phyloP scores from a whole-genome alignment of 2,888 invertebrate genomes.

The Cephus nigrinus region DNA sequence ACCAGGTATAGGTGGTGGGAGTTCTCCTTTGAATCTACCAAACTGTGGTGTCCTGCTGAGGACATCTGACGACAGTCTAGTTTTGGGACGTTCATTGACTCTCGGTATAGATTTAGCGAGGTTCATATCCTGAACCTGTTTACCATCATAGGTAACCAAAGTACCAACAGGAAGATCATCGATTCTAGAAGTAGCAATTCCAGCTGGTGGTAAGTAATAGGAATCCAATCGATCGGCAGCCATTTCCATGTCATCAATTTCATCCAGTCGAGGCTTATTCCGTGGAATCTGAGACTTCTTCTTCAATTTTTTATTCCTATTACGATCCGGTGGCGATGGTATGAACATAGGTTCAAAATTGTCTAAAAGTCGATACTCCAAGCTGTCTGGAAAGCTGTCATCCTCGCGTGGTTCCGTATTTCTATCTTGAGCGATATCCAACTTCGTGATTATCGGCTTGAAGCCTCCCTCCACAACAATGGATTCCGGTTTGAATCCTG shows the following conservation, averaged over 20 bases:
- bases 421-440: constrained; percentile 16
- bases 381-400: constrained; percentile 60
- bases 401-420: constrained; percentile 57
- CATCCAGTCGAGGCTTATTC: constrained; percentile 38
- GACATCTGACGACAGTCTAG: constrained; percentile 70
- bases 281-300: constrained; percentile 25
- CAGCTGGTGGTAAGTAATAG: constrained; percentile 77
- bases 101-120: constrained; percentile 69
- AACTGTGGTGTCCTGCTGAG: constrained; percentile 79
- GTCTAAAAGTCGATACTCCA: constrained; percentile 69
- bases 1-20: constrained; percentile 72
- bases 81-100: constrained; percentile 28
- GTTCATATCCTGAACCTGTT: constrained; percentile 75
- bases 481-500: constrained; percentile 83
- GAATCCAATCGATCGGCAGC: constrained; percentile 79
- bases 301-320: constrained; percentile 54
- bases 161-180: constrained; percentile 67
- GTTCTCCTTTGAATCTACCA: constrained; percentile 79
- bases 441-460: constrained; percentile 78
- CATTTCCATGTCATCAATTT: constrained; percentile 73
- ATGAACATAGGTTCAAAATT: constrained; percentile 85
- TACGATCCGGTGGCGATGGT: constrained; percentile 78
- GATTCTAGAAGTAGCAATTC: constrained; percentile 7
- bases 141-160: constrained; percentile 82
- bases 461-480: constrained; percentile 88